Conservation (phyloP, 1,140 invertebrate species). For the Formica exsecta region DNA sequence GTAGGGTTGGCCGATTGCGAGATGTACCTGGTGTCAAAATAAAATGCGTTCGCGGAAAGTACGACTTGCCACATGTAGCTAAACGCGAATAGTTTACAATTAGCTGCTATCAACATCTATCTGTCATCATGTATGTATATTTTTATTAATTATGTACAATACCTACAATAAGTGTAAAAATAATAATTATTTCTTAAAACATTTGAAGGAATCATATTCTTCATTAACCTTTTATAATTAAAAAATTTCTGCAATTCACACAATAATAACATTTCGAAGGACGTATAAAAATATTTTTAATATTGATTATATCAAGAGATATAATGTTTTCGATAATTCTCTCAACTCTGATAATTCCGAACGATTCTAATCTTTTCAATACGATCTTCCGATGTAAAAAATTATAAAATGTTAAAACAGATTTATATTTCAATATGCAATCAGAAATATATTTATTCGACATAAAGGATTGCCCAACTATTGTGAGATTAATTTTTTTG, state of each 20-base stretch:
- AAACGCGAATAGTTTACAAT: constrained; percentile 83
- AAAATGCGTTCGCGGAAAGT: constrained; percentile 97
- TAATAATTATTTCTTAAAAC: constrained; percentile 3
- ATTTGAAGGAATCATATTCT: background rate
- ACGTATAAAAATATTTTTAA: background rate
- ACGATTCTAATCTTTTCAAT: background rate
- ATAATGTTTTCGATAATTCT: background rate
- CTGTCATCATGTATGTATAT: background rate
- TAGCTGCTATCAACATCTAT: background rate
- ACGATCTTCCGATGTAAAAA: background rate
- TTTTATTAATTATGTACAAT: constrained; percentile 30
- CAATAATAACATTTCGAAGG: background rate
- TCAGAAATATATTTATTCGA: background rate
- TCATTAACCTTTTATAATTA: background rate
- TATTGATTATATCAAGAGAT: background rate
- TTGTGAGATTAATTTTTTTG: background rate
- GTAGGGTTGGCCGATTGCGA: constrained; percentile 92
- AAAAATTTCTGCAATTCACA: background rate
- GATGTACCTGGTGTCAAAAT: constrained; percentile 98
- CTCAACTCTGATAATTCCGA: too few species aligned
- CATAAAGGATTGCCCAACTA: background rate
- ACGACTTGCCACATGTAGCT: constrained; percentile 96
- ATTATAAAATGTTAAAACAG: constrained; percentile 2
- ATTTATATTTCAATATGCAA: background rate
- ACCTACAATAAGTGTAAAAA: background rate